Evolutionary conservation across 2,888 invertebrate genomes (phyloP).

Genomic region (Lysandra coridon): DNA sequence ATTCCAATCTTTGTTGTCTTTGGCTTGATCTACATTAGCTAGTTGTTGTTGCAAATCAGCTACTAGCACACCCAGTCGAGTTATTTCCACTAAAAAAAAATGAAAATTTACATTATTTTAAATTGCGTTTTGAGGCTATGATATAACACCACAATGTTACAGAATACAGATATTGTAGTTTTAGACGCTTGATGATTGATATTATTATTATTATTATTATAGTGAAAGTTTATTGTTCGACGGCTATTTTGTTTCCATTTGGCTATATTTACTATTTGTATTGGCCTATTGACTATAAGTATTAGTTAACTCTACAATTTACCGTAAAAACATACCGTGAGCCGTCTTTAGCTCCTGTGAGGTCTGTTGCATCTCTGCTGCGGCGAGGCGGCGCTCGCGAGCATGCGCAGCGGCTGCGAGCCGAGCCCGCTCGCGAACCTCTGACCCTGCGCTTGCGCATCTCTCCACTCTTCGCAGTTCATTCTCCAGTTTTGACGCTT

Average conservation of each 20-base stretch:
- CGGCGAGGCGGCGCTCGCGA: slow-evolving; percentile 63
- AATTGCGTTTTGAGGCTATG: no score
- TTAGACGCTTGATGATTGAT: no score
- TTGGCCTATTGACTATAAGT: no score
- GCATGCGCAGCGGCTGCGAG: slow-evolving; percentile 70
- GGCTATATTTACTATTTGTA: background rate
- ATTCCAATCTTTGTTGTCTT: slow-evolving; percentile 40
- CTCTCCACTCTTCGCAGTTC: slow-evolving; percentile 67
- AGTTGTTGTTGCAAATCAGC: slow-evolving; percentile 55
- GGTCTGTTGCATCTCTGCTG: slow-evolving; percentile 61
- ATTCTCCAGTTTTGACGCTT: slow-evolving; percentile 58
- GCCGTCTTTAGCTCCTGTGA: slow-evolving; percentile 57
- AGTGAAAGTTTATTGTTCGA: no score
- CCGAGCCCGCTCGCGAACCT: slow-evolving; percentile 66
- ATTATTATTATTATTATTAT: no score
- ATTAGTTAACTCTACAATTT: background rate
- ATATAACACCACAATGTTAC: no score
- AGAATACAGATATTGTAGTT: no score
- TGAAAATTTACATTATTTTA: no score
- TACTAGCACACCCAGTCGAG: slow-evolving; percentile 54
- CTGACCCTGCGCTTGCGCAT: slow-evolving; percentile 62
- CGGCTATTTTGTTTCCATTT: no score
- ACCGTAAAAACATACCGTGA: slow-evolving; percentile 51
- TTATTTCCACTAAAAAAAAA: slow-evolving; percentile 61
- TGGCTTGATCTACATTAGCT: slow-evolving; percentile 39